Base-by-base conservation (phyloP, 2,888 invertebrate species). In the Drosophila fungiperda region DNA sequence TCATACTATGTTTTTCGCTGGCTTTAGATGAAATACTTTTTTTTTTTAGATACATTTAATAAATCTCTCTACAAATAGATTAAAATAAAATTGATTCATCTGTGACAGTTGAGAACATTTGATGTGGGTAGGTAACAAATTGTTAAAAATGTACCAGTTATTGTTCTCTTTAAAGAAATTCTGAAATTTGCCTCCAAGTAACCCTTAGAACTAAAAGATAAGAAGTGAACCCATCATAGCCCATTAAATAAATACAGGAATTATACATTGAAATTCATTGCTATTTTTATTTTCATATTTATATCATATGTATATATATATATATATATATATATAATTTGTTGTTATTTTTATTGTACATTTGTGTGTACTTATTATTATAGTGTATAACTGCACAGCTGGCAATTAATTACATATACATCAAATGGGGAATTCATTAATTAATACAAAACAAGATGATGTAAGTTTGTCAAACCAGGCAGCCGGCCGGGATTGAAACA, bases 181-280 rank as follows among this genome's bases (percentile, higher is more conserved):
- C 7, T 15, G 45, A 15, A 15, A 8, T 8, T 20, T 2, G 20
- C 15, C 1, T 42, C 40, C 40, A n/a, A 40, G n/a, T 20, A 20
- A 45, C 20, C 6, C 12, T 7, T 42, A 12, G 6, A 12, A 20
- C 12, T 11, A 1, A 1, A 20, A 20, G 20, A 20, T 42, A 12
- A 20, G 20, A 20, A 42, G 42, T 12, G 42, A 45, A 20, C 42
- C 23, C 45, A 15, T 8, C 23, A 15, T 1, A 45, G 2, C 45
- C 20, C 23, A 45, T 23, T 45, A 4, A 36, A 32, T 9, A 68
- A 65, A 26, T 57, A 32, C 53, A 5, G 12, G 15, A 17, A 15
- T 38, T 54, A 3, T 74, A 74, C 73, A 68, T 76, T 76, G 76
- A 76, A 73, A 76, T 76, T 76, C 73, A 76, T 76, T 72, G 76